Base-by-base conservation (phyloP, 2,113 vertebrate species). In the Polypterus bichir region DNA sequence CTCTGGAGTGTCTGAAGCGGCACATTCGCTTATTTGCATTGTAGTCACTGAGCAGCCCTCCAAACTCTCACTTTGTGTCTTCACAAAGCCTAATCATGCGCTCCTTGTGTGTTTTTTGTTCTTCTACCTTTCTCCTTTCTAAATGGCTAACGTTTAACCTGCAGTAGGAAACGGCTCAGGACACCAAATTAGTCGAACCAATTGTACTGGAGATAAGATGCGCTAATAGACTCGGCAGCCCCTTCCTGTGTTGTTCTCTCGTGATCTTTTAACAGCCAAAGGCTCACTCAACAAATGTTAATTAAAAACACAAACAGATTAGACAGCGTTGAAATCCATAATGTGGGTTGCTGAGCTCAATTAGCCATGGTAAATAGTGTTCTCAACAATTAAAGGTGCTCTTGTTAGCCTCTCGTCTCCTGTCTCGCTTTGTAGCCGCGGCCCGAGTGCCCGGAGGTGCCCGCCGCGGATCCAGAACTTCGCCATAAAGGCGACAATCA, bases 361-460 rank as follows among this genome's bases (percentile, higher is more conserved):
- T 66, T 66, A 65, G 59, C 63, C 62, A 10, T 51, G n/a, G 65
- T 64, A 69, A 76, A 71, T 62, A 69, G 10, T 47, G 62, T 68
- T 71, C 61, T 1, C 0, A 67, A 65, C 66, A 76, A 47, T 64
- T 70, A 71, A 68, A 61, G 56, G 27, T 27, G 27, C 27, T 27
- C 27, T 27, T 27, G 27, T 27, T 27, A 27, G 27, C 27, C 27
- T 27, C 27, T 27, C 27, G 27, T 27, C 27, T 27, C 27, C 27
- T 27, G 27, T 27, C 27, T 27, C 27, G 27, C 27, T 27, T 27
- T 27, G 27, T 27, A 27, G 27, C 27, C 27, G 27, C n/a, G n/a
- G n/a, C 27, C 27, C 27, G 27, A 27, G 27, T 27, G 27, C 27
- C 27, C 27, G 2, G 27, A 27, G 27, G 27, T 27, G 27, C 27